Evolutionary conservation across 2,797 vertebrate genomes (phyloP).

Genomic region (Eremophila alpestris): DNA sequence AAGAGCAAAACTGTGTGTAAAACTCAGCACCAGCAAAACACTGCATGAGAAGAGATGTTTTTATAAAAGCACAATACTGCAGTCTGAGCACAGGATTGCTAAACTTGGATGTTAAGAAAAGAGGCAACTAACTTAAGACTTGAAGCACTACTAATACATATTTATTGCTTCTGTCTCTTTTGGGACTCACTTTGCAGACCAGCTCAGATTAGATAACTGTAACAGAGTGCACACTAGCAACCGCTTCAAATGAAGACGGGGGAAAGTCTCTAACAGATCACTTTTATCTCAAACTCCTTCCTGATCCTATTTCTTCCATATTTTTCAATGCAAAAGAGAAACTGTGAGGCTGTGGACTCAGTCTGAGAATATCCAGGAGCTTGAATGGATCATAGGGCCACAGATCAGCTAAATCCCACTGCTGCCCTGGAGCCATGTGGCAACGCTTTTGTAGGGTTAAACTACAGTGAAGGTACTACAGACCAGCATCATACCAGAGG

Average conservation of each 20-base stretch:
- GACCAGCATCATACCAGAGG: background rate
- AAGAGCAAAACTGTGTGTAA: background rate
- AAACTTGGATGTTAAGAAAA: background rate
- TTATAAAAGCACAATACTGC: background rate
- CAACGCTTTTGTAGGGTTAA: background rate
- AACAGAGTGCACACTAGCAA: background rate
- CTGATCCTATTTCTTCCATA: background rate
- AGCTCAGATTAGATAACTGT: background rate
- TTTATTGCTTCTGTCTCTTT: background rate
- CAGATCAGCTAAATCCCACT: background rate
- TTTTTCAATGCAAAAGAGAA: background rate
- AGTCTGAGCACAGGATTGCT: background rate
- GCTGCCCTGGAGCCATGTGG: background rate
- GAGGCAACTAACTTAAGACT: background rate
- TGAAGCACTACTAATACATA: background rate
- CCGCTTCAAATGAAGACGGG: background rate
- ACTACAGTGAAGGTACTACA: background rate
- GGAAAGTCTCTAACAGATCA: background rate
- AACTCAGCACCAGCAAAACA: background rate
- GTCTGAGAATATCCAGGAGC: background rate
- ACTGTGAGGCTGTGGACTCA: background rate
- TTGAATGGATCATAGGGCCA: background rate
- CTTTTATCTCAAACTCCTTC: background rate
- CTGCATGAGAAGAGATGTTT: background rate
- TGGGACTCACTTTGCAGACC: background rate